phyloP scores from a whole-genome alignment of 2,888 invertebrate species.

The Alsophila aescularia region DNA sequence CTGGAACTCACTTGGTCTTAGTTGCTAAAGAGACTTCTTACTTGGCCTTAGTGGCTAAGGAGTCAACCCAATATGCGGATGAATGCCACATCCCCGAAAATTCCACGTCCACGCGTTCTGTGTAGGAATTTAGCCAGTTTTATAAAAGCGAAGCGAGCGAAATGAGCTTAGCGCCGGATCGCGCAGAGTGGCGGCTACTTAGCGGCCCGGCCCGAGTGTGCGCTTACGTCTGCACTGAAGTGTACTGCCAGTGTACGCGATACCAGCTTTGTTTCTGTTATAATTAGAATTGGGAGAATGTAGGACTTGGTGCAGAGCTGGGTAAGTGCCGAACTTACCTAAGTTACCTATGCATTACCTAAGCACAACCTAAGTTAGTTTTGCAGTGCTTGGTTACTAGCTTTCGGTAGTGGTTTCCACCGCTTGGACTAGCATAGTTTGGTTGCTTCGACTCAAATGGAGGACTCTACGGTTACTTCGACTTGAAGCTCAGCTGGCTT shows the following conservation, averaged over 20 bases:
- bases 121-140: conserved; percentile 77
- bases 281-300: conserved; percentile 23
- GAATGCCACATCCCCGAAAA: conserved; percentile 35
- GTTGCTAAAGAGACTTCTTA: neutral
- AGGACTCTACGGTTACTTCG: too few species aligned
- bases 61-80: neutral
- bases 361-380: too few species aligned
- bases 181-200: conserved; percentile 70
- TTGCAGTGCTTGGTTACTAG: too few species aligned
- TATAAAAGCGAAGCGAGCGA: conserved; percentile 78
- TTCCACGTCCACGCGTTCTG: conserved; percentile 40
- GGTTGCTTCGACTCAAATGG: too few species aligned
- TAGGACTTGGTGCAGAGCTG: conserved; percentile 5
- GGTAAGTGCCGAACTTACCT: conserved; percentile 15
- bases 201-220: conserved; percentile 47
- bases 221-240: conserved; percentile 19
- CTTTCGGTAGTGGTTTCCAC: neutral
- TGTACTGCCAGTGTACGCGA: conserved; percentile 11
- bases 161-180: conserved; percentile 77
- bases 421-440: neutral
- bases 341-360: too few species aligned
- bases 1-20: too few species aligned
- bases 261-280: conserved; percentile 23
- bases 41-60: too few species aligned
- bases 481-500: too few species aligned